These are phyloP conservation scores for Cladopsammia gracilis DNA, from an alignment of 64 coral and sea anemone genomes.

Conservation along the genomic window DNA sequence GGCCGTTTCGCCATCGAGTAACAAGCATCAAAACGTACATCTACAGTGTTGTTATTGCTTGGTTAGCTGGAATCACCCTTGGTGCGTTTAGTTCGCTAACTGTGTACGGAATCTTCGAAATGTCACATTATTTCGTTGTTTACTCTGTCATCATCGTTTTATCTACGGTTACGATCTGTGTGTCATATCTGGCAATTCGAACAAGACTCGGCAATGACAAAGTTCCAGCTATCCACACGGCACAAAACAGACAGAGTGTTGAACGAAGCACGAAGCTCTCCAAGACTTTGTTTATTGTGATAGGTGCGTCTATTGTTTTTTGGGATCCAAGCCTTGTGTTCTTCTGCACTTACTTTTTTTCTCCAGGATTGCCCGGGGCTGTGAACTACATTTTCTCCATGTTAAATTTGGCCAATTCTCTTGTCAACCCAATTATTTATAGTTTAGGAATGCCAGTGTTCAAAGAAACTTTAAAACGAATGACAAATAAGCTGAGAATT, in stretches of 20 bases:
- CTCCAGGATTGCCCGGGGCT: not conserved
- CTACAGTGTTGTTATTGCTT: not conserved
- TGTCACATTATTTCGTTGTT: not conserved
- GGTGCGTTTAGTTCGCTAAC: not conserved
- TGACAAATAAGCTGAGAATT: too few species aligned
- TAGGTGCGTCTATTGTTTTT: too few species aligned
- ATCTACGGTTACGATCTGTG: not conserved
- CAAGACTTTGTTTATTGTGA: too few species aligned
- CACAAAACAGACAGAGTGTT: not conserved
- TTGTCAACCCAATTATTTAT: not conserved
- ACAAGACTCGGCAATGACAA: not conserved
- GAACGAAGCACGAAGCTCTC: too few species aligned
- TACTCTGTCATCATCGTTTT: not conserved
- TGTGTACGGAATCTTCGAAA: not conserved
- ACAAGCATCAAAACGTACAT: not conserved
- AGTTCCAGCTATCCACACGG: not conserved
- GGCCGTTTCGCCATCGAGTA: conserved; percentile 1
- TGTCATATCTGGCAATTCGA: not conserved
- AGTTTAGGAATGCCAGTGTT: not conserved
- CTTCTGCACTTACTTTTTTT: not conserved
- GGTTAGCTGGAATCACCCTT: not conserved
- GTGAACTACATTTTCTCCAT: not conserved
- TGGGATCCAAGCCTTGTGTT: too few species aligned
- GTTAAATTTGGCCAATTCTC: not conserved
- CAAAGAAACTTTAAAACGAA: not conserved